Conservation (phyloP, 2,113 vertebrate genomes). For the Tiliqua scincoides region DNA sequence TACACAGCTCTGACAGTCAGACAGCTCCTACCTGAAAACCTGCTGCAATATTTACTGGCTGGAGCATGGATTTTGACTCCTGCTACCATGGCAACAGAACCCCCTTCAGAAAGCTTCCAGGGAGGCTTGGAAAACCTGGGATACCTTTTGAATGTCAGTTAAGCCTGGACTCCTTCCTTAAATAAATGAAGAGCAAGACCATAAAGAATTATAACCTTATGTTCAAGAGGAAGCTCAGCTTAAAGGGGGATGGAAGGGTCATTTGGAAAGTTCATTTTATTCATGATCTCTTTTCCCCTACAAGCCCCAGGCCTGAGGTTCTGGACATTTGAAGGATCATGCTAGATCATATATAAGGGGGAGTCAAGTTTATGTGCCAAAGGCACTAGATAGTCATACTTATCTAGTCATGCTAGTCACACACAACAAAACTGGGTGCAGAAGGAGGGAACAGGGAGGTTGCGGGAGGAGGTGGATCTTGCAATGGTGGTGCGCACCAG, state of each 20-base stretch:
- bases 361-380: neutral
- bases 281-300: no score
- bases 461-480: no score
- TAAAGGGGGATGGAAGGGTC: neutral
- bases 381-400: neutral
- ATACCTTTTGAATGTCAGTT: neutral
- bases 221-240: neutral
- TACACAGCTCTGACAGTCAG: neutral
- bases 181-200: neutral
- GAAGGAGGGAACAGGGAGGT: no score
- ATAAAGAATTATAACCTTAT: neutral
- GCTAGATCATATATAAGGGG: neutral
- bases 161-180: neutral
- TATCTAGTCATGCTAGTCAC: neutral
- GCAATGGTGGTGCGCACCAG: no score
- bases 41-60: neutral
- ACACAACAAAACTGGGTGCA: no score
- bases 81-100: conserved; percentile 1
- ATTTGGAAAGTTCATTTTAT: neutral
- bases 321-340: neutral
- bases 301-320: neutral
- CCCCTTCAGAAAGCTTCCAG: neutral
- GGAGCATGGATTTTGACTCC: neutral
- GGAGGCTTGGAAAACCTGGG: neutral
- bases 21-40: neutral